These are phyloP conservation scores for Stichodactyla helianthus DNA, from an alignment of 64 coral and sea anemone genomes.

Conservation along the genomic window DNA sequence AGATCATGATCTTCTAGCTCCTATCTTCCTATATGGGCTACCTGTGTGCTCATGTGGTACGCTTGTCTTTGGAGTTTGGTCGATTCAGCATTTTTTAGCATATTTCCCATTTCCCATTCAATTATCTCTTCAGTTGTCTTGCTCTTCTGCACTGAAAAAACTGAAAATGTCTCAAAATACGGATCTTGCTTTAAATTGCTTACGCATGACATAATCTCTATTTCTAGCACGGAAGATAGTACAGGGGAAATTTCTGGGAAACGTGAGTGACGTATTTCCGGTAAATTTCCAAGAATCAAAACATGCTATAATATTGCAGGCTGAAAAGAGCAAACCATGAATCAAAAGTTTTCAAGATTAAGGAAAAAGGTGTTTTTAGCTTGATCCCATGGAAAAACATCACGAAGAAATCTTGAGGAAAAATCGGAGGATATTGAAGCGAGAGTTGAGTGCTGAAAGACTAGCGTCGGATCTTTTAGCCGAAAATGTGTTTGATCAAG, in stretches of 20 bases:
- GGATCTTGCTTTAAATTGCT: not conserved
- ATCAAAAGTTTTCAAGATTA: not conserved
- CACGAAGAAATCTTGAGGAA: conserved; percentile 4
- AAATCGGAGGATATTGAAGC: not conserved
- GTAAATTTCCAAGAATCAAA: not conserved
- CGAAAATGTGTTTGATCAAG: not conserved
- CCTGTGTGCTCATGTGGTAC: not conserved
- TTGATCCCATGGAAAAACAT: conserved; percentile 10
- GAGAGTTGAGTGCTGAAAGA: not conserved
- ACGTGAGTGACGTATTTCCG: not conserved
- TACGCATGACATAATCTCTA: not conserved
- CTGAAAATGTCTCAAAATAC: not conserved
- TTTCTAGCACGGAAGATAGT: not conserved
- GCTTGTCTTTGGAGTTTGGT: not conserved
- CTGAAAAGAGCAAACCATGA: not conserved
- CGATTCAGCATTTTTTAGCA: not conserved
- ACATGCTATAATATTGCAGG: not conserved
- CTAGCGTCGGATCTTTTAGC: not conserved
- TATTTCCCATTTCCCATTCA: not conserved
- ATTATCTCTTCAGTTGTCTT: not conserved
- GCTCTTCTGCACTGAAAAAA: not conserved
- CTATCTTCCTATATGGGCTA: not conserved
- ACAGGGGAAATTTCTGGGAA: not conserved
- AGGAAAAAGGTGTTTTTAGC: not conserved
- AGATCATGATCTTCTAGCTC: not conserved